Percentiles rank a stretch among this genome's conserved stretches.
These are phyloP conservation scores for Adelges cooleyi DNA, from an alignment of 1,140 invertebrate species.

Conservation along the genomic window DNA sequence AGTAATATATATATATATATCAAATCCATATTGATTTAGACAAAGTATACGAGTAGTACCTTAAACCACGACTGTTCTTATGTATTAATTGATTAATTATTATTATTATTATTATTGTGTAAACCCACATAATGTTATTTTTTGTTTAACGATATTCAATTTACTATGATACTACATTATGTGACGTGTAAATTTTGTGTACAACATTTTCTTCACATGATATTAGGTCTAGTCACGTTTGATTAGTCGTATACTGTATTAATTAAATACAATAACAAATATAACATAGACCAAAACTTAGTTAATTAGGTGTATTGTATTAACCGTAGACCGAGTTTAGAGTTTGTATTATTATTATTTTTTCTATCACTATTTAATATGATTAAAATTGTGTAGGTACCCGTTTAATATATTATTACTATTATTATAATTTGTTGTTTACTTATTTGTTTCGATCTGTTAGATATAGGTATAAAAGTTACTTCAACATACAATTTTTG, in stretches of 20 bases:
- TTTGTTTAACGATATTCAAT: slow-evolving; percentile 13
- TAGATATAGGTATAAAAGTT: slow-evolving; percentile 15
- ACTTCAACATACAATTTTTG: slow-evolving; percentile 21
- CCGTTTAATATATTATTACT: slow-evolving; percentile 7
- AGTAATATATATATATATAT: background rate
- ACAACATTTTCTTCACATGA: slow-evolving; percentile 2
- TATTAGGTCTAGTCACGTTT: slow-evolving; percentile 18
- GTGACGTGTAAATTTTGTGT: slow-evolving; percentile 15
- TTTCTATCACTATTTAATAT: too few species aligned
- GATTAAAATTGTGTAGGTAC: too few species aligned
- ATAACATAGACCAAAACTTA: too few species aligned
- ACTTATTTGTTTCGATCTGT: background rate
- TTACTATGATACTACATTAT: background rate
- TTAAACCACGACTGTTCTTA: slow-evolving; percentile 21
- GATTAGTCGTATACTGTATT: too few species aligned
- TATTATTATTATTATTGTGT: too few species aligned
- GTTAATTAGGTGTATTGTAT: too few species aligned
- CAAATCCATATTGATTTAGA: too few species aligned
- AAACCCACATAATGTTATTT: background rate
- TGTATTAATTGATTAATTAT: too few species aligned
- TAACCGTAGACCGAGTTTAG: slow-evolving; percentile 17
- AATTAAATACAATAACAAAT: too few species aligned
- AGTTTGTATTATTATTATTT: slow-evolving; percentile 7
- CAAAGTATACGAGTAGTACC: slow-evolving; percentile 26
- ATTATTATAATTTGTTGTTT: background rate